Base-by-base conservation (phyloP, 2,113 vertebrate genomes). In the Hoplias malabaricus region DNA sequence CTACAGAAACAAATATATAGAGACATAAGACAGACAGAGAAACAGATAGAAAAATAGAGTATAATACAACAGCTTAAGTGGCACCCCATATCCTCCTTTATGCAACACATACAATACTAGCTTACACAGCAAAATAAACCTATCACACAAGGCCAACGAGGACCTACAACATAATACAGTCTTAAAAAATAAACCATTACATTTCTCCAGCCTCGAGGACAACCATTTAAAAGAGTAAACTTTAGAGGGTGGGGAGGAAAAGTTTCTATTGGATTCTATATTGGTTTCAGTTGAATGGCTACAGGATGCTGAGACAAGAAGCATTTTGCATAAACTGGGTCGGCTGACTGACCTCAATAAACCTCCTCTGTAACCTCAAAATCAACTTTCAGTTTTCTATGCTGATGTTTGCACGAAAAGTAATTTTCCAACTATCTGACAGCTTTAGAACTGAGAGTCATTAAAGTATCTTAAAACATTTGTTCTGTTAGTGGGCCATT, bases 11-110 rank as follows among this genome's bases (percentile, higher is more conserved):
- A 63, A 40, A 82, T 36, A 78, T 19, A 71, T 3, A 48, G 23
- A 79, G 71, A 77, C 75, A 73, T 33, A 23, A 73, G 14, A 67
- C 6, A 69, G 62, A 73, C 23, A 0, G 34, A 36, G 71, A 77
- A 72, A 76, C 12, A 53, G 65, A 19, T 8, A 27, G 8, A 31
- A 3, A 48, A 23, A 19, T 7, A 27, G 1, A 16, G 48, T n/a
- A 59, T 33, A 61, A 74, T 74, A 62, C 23, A 46, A 46, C 31
- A 31, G 38, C 21, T 40, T 16, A 1, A 74, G 21, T 3, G 34
- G 61, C 38, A 14, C 4, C 19, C 4, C n/a, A 33, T 33, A 14
- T 65, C 42, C 13, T 46, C 56, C 13, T 5, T 13, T 19, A 7
- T 31, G 65, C 34, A 33, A 65, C 59, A 62, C 38, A 12, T n/a